Evolutionary conservation across 2,888 invertebrate genomes (phyloP), one percentile per base, ranked within the genome.

Genomic region (Metacarcinus magister): DNA sequence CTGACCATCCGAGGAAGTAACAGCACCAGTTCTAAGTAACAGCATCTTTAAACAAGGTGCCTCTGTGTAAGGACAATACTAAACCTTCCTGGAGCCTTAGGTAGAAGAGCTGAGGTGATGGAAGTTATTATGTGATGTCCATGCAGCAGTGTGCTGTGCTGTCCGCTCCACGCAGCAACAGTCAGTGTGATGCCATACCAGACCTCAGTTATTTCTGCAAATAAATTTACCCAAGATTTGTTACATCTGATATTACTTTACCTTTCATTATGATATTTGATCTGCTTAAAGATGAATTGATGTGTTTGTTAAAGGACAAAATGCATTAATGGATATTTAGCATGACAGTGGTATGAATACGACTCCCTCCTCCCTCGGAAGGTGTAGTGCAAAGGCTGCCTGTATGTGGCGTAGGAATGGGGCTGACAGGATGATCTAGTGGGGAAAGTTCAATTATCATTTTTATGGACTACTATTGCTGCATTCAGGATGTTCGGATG

Each of bases 131-230:
- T 4, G 87, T 67, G 4, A 16, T 67, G 87, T n/a, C 87, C 19
- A 16, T 39, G 87, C 87, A 16, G 87, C 28, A 3, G 39, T 39
- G 87, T 16, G 32, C 10, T n/a, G 5, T 87, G 87, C 8, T 28
- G 39, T 87, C 32, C 39, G 3, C 87, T 32, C 87, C 39, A 3
- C 10, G 39, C 39, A 87, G n/a, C 87, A 87, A 87, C 87, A 39
- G n/a, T 82, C 75, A 82, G 87, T 87, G 87, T 39, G 87, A 87
- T 87, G 87, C 87, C 87, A 87, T 87, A 87, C 87, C 87, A 87
- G n/a, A 87, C 87, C 87, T 87, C 32, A 75, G n/a, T 87, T 87
- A 23, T 87, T 87, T 87, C 87, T 39, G 39, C 87, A 87, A 87
- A 87, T 87, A 87, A 87, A 87, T 39, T 87, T 82, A 39, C 87